phyloP scores from a whole-genome alignment of 2,113 vertebrate genomes.

The Naja naja region DNA sequence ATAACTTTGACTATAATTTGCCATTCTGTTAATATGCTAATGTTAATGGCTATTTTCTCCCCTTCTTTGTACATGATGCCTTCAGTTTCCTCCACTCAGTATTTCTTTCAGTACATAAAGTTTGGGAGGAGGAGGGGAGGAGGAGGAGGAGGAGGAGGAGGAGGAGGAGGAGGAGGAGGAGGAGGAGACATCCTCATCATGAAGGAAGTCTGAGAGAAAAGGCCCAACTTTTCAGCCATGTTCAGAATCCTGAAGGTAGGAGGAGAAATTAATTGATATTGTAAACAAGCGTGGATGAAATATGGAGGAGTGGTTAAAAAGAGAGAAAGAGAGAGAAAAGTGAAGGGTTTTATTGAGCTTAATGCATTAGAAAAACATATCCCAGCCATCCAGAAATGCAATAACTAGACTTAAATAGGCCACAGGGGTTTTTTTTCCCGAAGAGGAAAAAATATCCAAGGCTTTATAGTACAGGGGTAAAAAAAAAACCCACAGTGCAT shows the following conservation, averaged over 20 bases:
- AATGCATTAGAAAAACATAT: background rate
- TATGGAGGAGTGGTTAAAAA: background rate
- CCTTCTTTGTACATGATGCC: background rate
- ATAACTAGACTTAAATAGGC: slow-evolving; percentile 51
- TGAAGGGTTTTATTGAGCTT: background rate
- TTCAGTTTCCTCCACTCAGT: background rate
- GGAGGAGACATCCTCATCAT: background rate
- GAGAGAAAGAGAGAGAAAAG: background rate
- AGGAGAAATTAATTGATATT: background rate
- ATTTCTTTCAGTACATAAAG: background rate
- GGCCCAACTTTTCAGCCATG: background rate
- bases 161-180: background rate
- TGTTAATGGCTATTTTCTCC: accelerated
- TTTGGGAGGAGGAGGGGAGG: slow-evolving; percentile 15
- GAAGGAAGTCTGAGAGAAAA: accelerated
- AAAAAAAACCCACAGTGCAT: background rate
- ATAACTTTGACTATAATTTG: background rate
- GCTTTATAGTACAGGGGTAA: slow-evolving; percentile 2
- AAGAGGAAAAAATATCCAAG: slow-evolving; percentile 37
- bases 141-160: background rate
- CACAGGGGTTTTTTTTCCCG: slow-evolving; percentile 42
- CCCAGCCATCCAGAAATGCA: slow-evolving; percentile 23
- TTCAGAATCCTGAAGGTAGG: accelerated
- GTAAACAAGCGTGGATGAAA: background rate
- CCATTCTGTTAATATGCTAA: background rate